Percentiles rank a stretch among this genome's conserved stretches.
Conservation (phyloP, 2,888 invertebrate genomes). For the Drosophila nigritarsus region DNA sequence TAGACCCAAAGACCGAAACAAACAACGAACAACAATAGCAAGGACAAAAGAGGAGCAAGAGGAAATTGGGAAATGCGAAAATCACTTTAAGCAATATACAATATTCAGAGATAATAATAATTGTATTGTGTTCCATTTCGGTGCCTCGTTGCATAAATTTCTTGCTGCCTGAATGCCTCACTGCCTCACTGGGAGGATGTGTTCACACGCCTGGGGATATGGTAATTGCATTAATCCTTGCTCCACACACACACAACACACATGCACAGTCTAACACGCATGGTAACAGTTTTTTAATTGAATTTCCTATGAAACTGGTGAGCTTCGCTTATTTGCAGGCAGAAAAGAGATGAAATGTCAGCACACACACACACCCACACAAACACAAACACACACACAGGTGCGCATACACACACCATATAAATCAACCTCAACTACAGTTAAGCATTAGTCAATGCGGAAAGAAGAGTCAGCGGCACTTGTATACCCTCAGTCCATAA, state of each 20-base stretch:
- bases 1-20: background rate
- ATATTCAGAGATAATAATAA: conserved; percentile 58
- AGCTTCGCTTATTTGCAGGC: conserved; percentile 56
- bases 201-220: conserved; percentile 47
- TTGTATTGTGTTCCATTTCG: conserved; percentile 60
- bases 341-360: conserved; percentile 30
- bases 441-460: conserved; percentile 37
- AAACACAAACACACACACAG: background rate
- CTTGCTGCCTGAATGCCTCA: conserved; percentile 18
- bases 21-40: background rate
- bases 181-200: conserved; percentile 27
- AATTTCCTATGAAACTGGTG: conserved; percentile 48
- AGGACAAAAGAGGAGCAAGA: no score
- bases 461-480: background rate
- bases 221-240: conserved; percentile 70
- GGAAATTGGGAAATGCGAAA: conserved; percentile 34
- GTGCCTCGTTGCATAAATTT: background rate
- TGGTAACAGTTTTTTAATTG: conserved; percentile 67
- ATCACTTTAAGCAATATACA: conserved; percentile 56
- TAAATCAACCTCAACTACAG: conserved; percentile 47
- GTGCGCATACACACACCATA: conserved; percentile 1
- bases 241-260: conserved; percentile 16
- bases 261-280: background rate
- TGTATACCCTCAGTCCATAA: background rate
- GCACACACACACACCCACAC: background rate